A percentile compares a stretch with the other conserved stretches of the same genome.
These are phyloP conservation scores for Dione juno DNA, from an alignment of 2,888 invertebrate species.

Conservation along the genomic window DNA sequence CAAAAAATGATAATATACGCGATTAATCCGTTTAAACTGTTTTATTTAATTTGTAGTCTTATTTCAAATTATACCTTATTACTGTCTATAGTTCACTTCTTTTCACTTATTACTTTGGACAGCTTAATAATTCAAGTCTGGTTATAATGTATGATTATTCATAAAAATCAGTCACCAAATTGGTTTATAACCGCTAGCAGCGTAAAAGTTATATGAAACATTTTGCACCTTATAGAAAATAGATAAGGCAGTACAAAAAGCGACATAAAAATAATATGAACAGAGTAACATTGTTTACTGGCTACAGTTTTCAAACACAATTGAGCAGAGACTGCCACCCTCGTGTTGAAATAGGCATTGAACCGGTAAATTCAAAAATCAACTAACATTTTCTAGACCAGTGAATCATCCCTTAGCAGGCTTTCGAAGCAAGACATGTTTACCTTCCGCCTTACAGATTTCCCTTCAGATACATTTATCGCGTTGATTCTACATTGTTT, in stretches of 20 bases:
- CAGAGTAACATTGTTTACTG: conserved; percentile 17
- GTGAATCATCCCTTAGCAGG: conserved; percentile 74
- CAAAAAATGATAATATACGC: too few species aligned
- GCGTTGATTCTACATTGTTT: conserved; percentile 78
- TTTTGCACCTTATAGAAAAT: background rate
- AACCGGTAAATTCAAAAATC: conserved; percentile 81
- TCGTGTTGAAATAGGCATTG: conserved; percentile 67
- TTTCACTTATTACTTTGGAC: background rate
- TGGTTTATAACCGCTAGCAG: background rate
- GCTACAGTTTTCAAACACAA: conserved; percentile 53
- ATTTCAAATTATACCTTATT: background rate
- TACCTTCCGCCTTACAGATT: conserved; percentile 72
- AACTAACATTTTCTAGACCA: conserved; percentile 81
- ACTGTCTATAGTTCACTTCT: background rate
- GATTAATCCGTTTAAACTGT: too few species aligned
- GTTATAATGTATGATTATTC: background rate
- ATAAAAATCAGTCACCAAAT: background rate
- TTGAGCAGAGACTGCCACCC: conserved; percentile 50
- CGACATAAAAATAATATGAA: background rate
- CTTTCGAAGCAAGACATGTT: conserved; percentile 68
- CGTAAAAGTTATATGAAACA: background rate
- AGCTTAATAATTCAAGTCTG: background rate
- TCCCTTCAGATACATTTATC: conserved; percentile 74
- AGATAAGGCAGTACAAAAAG: background rate
- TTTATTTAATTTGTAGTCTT: too few species aligned